Conservation (phyloP, 2,888 invertebrate genomes). For the Thelaira solivaga region DNA sequence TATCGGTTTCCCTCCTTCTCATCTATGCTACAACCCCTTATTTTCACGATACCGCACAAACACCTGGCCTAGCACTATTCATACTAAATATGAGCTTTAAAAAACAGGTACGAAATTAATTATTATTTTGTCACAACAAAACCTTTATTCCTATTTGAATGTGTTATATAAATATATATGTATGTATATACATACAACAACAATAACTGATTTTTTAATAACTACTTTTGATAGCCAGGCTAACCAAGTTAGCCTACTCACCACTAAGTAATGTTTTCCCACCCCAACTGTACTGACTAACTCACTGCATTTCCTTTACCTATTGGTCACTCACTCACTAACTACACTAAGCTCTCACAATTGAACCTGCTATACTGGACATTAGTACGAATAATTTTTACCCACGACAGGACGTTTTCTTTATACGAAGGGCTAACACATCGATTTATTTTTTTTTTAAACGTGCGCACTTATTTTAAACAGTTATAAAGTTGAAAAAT, state of each 20-base stretch:
- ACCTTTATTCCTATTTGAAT: not conserved
- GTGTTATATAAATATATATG: not conserved
- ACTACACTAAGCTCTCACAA: constrained; percentile 18
- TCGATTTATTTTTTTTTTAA: constrained; percentile 27
- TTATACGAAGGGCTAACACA: not conserved
- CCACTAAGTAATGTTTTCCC: constrained; percentile 21
- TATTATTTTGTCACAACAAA: not conserved
- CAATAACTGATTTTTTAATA: constrained; percentile 30
- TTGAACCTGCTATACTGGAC: constrained; percentile 36
- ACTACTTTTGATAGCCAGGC: constrained; percentile 11
- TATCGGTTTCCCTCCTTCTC: no score
- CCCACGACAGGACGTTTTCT: not conserved
- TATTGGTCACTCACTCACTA: constrained; percentile 37
- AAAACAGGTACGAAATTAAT: not conserved
- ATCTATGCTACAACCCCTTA: no score
- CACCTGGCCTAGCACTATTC: no score
- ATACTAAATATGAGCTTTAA: no score
- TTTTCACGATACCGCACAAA: no score
- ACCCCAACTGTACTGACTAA: constrained; percentile 5
- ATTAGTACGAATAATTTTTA: constrained; percentile 18
- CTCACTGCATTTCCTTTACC: constrained; percentile 1
- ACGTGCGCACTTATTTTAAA: constrained; percentile 13
- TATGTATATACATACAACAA: not conserved
- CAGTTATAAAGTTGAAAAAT: not conserved
- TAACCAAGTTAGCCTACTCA: constrained; percentile 12